Base-by-base conservation (phyloP, 1,140 invertebrate species). In the Arion vulgaris region DNA sequence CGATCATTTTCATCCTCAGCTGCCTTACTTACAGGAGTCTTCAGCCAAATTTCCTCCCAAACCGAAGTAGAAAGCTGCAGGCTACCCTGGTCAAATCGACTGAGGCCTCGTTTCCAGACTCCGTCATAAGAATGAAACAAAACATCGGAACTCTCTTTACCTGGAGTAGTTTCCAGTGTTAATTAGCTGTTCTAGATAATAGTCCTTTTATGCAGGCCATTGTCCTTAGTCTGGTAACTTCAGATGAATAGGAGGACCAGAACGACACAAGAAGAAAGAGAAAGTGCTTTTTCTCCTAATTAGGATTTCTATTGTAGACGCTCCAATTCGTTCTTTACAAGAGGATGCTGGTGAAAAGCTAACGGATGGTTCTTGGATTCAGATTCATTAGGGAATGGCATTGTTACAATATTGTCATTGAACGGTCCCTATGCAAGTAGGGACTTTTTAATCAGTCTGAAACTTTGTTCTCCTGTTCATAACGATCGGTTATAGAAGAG, bases 221-320 rank as follows among this genome's bases (percentile, higher is more conserved):
- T 75, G 73, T 75, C 41, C 39, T 1, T 1, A 13, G 73, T 75
- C 73, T 49, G 23, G 45, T 75, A 75, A 75, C 73, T 75, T 49
- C 45, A 39, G n/a, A 26, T 51, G 19, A 75, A 75, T 45, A 53
- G 45, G n/a, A 49, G 9, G 45, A 45, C 36, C 39, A 49, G 45
- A 51, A 53, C 9, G 28, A 66, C 62, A 66, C 32, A 45, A 75
- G 23, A 36, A 53, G 73, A 75, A 75, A 51, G 32, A 75, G 73
- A 51, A 75, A 75, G 45, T 49, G 73, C 28, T 75, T 75, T 75
- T 75, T 75, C 73, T 75, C 73, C 73, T 75, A 75, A 75, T 75
- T 75, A 75, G 41, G 73, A 75, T 75, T 34, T 51, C 73, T 75
- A 75, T 75, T 75, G 73, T 75, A 34, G 19, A 66, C n/a, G 62